Evolutionary conservation across 2,113 vertebrate genomes (phyloP).

Genomic region (Genyomyrus donnyi): DNA sequence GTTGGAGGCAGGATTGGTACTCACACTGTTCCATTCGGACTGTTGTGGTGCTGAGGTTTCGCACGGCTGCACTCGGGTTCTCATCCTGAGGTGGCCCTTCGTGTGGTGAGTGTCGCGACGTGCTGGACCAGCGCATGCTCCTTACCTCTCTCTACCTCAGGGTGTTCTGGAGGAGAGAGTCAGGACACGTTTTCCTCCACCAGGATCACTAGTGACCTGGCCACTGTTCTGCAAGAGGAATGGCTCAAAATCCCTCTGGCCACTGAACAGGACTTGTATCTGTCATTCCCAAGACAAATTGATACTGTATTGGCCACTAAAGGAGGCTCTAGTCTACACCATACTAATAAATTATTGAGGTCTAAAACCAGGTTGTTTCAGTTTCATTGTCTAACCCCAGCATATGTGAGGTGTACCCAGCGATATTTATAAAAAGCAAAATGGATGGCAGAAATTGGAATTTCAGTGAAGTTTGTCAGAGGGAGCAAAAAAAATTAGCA

Average conservation of each 20-base stretch:
- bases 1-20: too few relatives aligned
- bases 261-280: not conserved
- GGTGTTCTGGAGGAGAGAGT: not conserved
- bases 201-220: not conserved
- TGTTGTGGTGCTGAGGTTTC: not conserved
- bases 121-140: not conserved
- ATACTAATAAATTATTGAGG: not conserved
- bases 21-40: too few relatives aligned
- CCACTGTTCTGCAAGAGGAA: not conserved
- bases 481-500: not conserved
- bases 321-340: not conserved
- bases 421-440: not conserved
- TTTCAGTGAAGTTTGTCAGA: not conserved
- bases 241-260: not conserved
- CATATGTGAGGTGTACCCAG: not conserved
- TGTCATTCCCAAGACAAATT: not conserved
- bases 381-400: not conserved
- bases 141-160: too few relatives aligned
- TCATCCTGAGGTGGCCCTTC: too few relatives aligned
- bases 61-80: too few relatives aligned
- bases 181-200: not conserved
- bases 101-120: too few relatives aligned
- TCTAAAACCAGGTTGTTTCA: not conserved
- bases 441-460: not conserved
- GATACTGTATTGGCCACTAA: not conserved